Evolutionary conservation across 2,113 vertebrate species (phyloP), one percentile per base, ranked within the genome.

Genomic region (Bufo bufo): DNA sequence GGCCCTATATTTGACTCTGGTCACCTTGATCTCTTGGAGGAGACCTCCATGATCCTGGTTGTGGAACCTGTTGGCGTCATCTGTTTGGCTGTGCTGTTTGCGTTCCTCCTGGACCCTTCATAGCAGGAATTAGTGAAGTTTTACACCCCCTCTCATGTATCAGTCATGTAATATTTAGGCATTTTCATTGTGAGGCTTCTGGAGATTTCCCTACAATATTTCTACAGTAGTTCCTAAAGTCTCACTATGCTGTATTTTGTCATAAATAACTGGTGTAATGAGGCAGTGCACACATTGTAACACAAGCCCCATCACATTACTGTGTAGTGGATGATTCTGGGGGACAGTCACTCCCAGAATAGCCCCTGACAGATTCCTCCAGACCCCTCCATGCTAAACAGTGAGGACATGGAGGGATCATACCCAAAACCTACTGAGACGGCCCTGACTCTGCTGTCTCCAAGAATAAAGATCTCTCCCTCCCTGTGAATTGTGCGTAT

Each of bases 401-500:
- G 45, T 23, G 77, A 78, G 20, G 4, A 23, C 11, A 5, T 6
- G 2, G 13, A 19, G 56, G 33, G 16, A 61, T 61, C 11, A 16
- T 61, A 23, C 54, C 54, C 50, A 33, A 52, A 23, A 13, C 49
- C 23, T 20, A 13, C 23, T 3, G 23, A 43, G 49, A 52, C 0
- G 4, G 8, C 19, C 6, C 43, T 20, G 13, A 4, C 71, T 77
- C 2, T 47, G 69, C 66, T 54, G 85, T 78, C 72, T 77, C 33
- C 23, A 65, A n/a, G 52, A 75, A 77, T 77, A 49, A 61, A 85
- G 71, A 54, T 19, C 23, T 77, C 47, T 61, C 49, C 6, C 63
- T 80, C 81, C 23, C 78, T 82, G 4, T 69, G 75, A n/a, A 20
- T 66, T 65, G 45, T 77, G 23, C 19, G 20, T 85, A 72, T 56